Evolutionary conservation across 2,888 invertebrate genomes (phyloP), one percentile per base, ranked within the genome.

Genomic region (Folsomia manolachei): DNA sequence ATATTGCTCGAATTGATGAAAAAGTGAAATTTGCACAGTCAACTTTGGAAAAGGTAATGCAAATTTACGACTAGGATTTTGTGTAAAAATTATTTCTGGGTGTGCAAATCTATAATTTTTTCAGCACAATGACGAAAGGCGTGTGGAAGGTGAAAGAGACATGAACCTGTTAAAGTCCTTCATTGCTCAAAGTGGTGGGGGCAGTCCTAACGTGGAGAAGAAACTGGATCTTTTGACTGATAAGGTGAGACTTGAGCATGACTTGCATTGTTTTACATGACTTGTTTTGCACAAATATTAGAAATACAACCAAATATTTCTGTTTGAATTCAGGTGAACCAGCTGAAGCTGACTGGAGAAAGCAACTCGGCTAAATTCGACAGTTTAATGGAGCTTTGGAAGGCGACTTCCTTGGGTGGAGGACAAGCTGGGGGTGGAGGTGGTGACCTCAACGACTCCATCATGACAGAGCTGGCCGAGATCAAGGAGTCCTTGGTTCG

Each of bases 1-100:
- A 89, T 71, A 87, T 92, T 60, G 87, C 87, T 0, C 86, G 91
- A 64, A 84, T 93, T 61, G 93, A 93, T 81, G 92, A 92, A 76
- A 86, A 91, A 72, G 84, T 93, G 68, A 80, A 78, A 69, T 27
- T 60, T 62, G 63, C 78, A 18, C 78, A 89, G 89, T 18, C 74
- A 14, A 73, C 74, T 25, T 27, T 77, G 7, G 79, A 80, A 52
- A 79, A 76, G 76, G 79, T 78, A 65, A 61, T 25, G 9, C 25
- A 23, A 63, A 63, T 9, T 51, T 51, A 18, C 9, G 51, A 51
- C 51, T n/a, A n/a, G n/a, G n/a, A 51, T 51, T 51, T 51, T 51
- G 51, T 51, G 51, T 11, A 51, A 11, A 51, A 11, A 51, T 51
- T 51, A 51, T 51, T 51, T 51, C 9, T 51, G 51, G 18, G 9